Base-by-base conservation (phyloP, 1,140 invertebrate species). In the Lineus longissimus region DNA sequence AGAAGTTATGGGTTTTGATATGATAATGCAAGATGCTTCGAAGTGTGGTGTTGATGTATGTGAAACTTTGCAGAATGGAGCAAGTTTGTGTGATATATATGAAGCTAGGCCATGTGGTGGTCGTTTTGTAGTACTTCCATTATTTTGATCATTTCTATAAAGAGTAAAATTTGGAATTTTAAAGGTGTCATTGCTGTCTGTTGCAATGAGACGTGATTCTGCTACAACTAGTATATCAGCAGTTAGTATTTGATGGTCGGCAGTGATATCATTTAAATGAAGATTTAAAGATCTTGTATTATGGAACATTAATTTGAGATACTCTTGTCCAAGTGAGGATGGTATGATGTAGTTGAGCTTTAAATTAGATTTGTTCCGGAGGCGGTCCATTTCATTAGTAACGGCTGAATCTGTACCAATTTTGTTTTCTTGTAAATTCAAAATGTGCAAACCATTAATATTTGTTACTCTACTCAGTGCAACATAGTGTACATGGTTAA, bases 381-480 rank as follows among this genome's bases (percentile, higher is more conserved):
- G 25, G 6, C 47, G 6, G 25, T 19, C n/a, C 47, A 51, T 51
- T 51, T 51, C 47, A 6, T 51, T 4, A 19, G 25, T 23, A 6
- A 27, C 25, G 9, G n/a, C 4, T 7, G n/a, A 9, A 51, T 51
- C n/a, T 6, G n/a, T 27, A n/a, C 19, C 9, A 9, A 51, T 51
- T 27, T 51, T 51, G 9, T 27, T n/a, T 51, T 36, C 33, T 36
- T 36, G 4, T 58, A 45, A 27, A 51, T 17, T 19, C 11, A 23
- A 19, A 13, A 4, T 51, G n/a, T 7, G n/a, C n/a, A 51, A n/a
- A 6, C 25, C 25, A 27, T 51, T 51, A 6, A 51, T 19, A 51
- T n/a, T 51, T 51, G 47, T 51, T 7, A 51, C 47, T 51, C 47
- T 51, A 27, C 47, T 51, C 25, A 51, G n/a, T 23, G 47, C 47